Evolutionary conservation across 2,113 vertebrate genomes (phyloP).

Genomic region (Sigmodon hispidus): DNA sequence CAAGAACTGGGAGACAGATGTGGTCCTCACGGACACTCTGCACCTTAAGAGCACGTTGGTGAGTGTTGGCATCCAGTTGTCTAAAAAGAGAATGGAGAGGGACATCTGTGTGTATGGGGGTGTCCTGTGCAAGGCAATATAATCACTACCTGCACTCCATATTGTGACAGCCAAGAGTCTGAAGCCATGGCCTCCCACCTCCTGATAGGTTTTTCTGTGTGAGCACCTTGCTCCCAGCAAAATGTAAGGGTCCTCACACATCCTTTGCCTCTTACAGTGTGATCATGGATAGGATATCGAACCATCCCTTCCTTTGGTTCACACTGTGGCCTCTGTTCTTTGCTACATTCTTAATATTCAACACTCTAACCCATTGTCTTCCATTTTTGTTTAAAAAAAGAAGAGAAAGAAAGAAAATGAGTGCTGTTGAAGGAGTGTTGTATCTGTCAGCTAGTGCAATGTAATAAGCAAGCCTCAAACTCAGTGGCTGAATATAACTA

Average conservation of each 20-base stretch:
- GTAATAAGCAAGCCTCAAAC: not conserved
- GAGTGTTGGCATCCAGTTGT: slow-evolving; percentile 53
- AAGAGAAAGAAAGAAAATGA: no score
- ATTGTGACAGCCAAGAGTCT: not conserved
- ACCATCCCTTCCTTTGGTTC: not conserved
- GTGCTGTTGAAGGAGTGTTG: not conserved
- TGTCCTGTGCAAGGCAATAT: not conserved
- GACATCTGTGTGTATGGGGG: not conserved
- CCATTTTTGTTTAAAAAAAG: not conserved
- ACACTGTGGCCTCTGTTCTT: not conserved
- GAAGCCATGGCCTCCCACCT: not conserved
- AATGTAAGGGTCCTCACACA: not conserved
- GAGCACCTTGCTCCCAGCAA: not conserved
- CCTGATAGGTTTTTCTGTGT: not conserved
- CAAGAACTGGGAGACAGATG: slow-evolving; percentile 96
- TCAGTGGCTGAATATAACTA: not conserved
- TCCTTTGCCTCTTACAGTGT: not conserved
- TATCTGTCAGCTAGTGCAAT: not conserved
- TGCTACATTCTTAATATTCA: not conserved
- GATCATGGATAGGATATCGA: not conserved
- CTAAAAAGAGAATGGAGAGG: not conserved
- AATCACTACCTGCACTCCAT: not conserved
- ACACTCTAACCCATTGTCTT: not conserved
- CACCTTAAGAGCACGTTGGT: slow-evolving; percentile 93
- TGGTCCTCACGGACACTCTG: slow-evolving; percentile 91